Percentiles rank a stretch among this genome's conserved stretches.
These are phyloP conservation scores for Phrynosoma platyrhinos DNA, from an alignment of 2,113 vertebrate genomes.

Conservation along the genomic window DNA sequence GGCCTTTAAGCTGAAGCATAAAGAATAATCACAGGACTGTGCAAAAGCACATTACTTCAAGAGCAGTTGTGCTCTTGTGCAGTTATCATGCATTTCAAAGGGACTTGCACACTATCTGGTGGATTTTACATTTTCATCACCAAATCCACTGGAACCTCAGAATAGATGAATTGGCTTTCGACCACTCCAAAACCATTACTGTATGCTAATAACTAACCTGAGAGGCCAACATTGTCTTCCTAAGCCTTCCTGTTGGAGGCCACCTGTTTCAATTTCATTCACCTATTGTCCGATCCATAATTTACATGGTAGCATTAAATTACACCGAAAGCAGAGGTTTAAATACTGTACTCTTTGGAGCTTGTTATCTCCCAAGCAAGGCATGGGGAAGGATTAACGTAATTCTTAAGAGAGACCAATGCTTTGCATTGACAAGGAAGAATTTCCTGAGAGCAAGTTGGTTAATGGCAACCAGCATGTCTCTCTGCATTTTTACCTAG, in stretches of 20 bases:
- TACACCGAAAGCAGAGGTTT: constrained; percentile 57
- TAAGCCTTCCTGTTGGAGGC: constrained; percentile 45
- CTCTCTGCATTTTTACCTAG: constrained; percentile 60
- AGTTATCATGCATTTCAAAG: constrained; percentile 9
- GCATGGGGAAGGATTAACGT: constrained; percentile 39
- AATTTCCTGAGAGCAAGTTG: constrained; percentile 49
- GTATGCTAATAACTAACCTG: constrained; percentile 55
- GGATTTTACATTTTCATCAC: constrained; percentile 29
- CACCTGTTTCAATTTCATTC: constrained; percentile 58
- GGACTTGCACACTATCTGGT: neutral
- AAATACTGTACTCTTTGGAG: constrained; percentile 50
- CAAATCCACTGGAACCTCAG: neutral
- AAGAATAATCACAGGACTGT: neutral
- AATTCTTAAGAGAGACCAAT: constrained; percentile 37
- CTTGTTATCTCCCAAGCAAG: constrained; percentile 38
- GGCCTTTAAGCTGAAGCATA: neutral
- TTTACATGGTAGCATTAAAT: constrained; percentile 53
- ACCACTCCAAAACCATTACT: constrained; percentile 41
- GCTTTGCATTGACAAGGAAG: constrained; percentile 44
- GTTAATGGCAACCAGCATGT: constrained; percentile 39
- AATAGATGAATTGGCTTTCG: neutral
- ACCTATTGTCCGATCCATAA: constrained; percentile 31
- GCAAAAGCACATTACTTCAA: constrained; percentile 3
- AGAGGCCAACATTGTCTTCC: constrained; percentile 27
- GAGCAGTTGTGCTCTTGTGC: neutral